Conservation (phyloP, 2,113 vertebrate species). For the Dascyllus trimaculatus region DNA sequence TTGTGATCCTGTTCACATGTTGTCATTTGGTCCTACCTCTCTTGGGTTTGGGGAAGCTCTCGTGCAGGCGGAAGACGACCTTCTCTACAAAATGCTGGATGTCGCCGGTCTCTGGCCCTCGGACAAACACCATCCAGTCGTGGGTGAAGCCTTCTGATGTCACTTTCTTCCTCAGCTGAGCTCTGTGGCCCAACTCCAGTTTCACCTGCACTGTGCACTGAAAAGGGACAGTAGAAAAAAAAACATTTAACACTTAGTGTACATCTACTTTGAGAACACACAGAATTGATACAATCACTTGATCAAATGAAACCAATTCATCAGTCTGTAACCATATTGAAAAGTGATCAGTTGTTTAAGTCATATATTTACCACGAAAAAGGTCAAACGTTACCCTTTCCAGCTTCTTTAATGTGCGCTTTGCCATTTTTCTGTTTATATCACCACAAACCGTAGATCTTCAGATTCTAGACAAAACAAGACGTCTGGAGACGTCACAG, state of each 20-base stretch:
- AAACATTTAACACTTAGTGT: not conserved
- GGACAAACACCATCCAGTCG: conserved; percentile 99
- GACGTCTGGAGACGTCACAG: not conserved
- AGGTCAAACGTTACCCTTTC: no score
- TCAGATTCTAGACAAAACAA: not conserved
- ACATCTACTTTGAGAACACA: no score
- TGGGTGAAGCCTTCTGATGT: conserved; percentile 98
- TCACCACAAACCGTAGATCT: no score
- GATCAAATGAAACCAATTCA: no score
- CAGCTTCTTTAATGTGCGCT: no score
- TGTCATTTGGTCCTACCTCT: conserved; percentile 86
- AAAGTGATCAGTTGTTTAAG: no score
- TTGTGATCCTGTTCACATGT: not conserved
- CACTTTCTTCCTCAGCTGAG: conserved; percentile 96
- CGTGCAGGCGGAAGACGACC: conserved; percentile 97
- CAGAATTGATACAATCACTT: no score
- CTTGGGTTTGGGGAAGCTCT: conserved; percentile 99
- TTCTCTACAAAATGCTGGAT: conserved; percentile 99
- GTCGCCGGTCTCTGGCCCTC: conserved; percentile 95
- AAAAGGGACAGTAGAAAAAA: not conserved
- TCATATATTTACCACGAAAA: no score
- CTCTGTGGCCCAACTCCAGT: conserved; percentile 97
- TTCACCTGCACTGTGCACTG: conserved; percentile 99
- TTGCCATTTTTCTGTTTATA: no score
- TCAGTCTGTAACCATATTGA: no score